phyloP scores from a whole-genome alignment of 2,888 invertebrate species.

The Calephelis perditalis region DNA sequence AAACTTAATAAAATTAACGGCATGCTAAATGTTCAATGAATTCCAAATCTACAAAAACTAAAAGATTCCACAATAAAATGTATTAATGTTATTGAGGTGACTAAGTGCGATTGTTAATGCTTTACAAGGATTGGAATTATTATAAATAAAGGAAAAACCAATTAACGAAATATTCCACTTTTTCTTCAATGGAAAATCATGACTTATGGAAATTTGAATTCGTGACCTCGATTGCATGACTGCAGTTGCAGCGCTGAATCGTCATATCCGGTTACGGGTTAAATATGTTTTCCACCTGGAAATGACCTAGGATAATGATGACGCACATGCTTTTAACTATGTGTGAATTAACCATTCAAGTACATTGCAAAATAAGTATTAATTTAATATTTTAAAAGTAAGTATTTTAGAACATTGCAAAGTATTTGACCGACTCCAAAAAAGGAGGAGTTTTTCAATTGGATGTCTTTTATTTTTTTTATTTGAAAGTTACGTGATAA shows the following conservation, averaged over 20 bases:
- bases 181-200: slow-evolving; percentile 20
- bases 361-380: too few relatives aligned
- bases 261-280: slow-evolving; percentile 24
- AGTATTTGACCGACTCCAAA: too few relatives aligned
- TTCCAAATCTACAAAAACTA: not conserved
- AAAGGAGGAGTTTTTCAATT: too few relatives aligned
- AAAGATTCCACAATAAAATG: not conserved
- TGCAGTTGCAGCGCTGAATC: not conserved
- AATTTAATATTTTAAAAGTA: too few relatives aligned
- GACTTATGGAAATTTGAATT: slow-evolving; percentile 21
- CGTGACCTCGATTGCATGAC: slow-evolving; percentile 15
- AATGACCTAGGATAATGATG: slow-evolving; percentile 19
- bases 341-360: too few relatives aligned
- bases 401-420: too few relatives aligned
- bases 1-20: too few relatives aligned
- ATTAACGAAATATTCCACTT: slow-evolving; percentile 22
- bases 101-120: not conserved
- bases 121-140: not conserved
- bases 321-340: not conserved
- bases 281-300: slow-evolving; percentile 27
- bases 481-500: too few relatives aligned
- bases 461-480: too few relatives aligned
- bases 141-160: slow-evolving; percentile 22
- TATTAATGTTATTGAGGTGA: not conserved
- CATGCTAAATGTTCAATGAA: too few relatives aligned